phyloP scores from a whole-genome alignment of 2,888 invertebrate species.

The Brassicogethes aeneus region DNA sequence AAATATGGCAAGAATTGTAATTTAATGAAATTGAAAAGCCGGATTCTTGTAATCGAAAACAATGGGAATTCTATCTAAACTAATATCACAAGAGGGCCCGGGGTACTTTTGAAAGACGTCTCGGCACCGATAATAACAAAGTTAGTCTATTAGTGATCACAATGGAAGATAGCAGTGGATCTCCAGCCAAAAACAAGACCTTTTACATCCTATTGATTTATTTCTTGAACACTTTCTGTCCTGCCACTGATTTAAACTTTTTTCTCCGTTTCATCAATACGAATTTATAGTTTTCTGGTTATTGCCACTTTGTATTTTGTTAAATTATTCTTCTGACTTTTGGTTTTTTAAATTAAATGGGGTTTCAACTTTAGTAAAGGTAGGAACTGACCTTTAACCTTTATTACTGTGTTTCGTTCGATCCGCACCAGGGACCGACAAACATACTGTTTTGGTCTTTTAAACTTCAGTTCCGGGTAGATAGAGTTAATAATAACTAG shows the following conservation, averaged over 20 bases:
- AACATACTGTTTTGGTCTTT: no score
- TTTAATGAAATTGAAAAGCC: neutral
- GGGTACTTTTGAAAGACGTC: slow-evolving; percentile 13
- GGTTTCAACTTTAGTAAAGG: no score
- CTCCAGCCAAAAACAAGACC: slow-evolving; percentile 15
- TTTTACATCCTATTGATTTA: slow-evolving; percentile 21
- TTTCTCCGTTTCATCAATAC: slow-evolving; percentile 11
- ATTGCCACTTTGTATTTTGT: no score
- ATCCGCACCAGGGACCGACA: no score
- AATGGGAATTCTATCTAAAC: no score
- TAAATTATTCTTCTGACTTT: no score
- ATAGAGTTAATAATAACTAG: no score
- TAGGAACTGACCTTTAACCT: no score
- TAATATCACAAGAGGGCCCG: slow-evolving; percentile 10
- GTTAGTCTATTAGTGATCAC: slow-evolving; percentile 30
- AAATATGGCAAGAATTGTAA: slow-evolving; percentile 7
- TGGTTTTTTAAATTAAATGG: no score
- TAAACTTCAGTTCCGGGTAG: no score
- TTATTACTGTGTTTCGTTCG: no score
- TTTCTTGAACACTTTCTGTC: slow-evolving; percentile 14
- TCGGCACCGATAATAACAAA: slow-evolving; percentile 25
- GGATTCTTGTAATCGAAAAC: neutral
- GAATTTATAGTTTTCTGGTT: no score
- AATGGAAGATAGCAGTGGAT: slow-evolving; percentile 26
- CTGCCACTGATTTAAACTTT: neutral